Base-by-base conservation (phyloP, 2,113 vertebrate species). In the Cyanistes caeruleus region DNA sequence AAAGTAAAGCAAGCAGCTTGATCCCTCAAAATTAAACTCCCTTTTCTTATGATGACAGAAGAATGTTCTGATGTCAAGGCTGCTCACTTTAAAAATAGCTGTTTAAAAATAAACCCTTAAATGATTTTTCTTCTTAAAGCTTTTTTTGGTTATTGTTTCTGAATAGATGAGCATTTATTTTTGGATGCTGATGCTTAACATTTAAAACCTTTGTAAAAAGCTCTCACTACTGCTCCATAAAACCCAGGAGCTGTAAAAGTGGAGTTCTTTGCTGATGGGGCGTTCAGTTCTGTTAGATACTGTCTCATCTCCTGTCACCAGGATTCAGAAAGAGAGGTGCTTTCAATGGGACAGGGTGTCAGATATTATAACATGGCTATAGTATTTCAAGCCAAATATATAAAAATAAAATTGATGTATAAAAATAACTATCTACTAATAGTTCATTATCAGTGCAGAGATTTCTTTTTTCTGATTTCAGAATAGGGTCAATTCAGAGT, bases 101-200 rank as follows among this genome's bases (percentile, higher is more conserved):
- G 28, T 74, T 92, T 95, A 91, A 96, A 96, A 97, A 94, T 94
- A 95, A 94, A 44, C 64, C 9, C 49, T 95, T 87, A 87, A 94
- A 89, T 63, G 0, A 37, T 73, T 95, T 89, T 87, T 84, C 56
- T 89, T 93, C 81, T 79, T 72, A 94, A 92, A 94, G 77, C 51
- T 85, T 74, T 68, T 92, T 93, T 84, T 48, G 11, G 41, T 87
- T 55, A 55, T 75, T 92, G 37, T 81, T 94, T 91, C 73, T 92
- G 67, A 78, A 52, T 55, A 94, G n/a, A 84, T 72, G 31, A 87
- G 20, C n/a, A 30, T 82, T 91, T 93, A 72, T 95, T 94, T 96
- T 92, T 92, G 69, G 69, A 82, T 94, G 60, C 64, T 89, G 65
- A 68, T 87, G 53, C 52, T 89, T 91, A 86, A 60, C 59, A 37